Conservation (phyloP, 2,797 vertebrate species). For the Clarias platycephalus region DNA sequence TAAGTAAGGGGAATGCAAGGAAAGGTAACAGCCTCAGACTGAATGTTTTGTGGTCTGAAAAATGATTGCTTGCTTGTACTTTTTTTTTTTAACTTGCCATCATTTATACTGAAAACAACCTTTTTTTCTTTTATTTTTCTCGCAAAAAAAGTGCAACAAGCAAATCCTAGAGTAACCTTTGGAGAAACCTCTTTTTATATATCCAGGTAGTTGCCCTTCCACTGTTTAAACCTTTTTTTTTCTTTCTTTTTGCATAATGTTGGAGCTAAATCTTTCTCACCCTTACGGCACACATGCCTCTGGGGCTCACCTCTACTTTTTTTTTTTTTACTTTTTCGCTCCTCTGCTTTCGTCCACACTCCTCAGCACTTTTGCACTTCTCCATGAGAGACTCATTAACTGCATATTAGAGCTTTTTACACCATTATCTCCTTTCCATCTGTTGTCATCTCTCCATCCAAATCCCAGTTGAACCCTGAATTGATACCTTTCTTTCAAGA, state of each 20-base stretch:
- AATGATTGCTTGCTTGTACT: neutral
- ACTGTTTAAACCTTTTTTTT: slow-evolving; percentile 66
- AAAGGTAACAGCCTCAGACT: neutral
- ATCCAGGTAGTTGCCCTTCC: slow-evolving; percentile 62
- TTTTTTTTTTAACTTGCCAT: slow-evolving; percentile 7
- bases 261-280: neutral
- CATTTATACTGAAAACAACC: slow-evolving; percentile 1
- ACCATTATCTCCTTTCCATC: slow-evolving; percentile 28
- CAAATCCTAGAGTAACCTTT: slow-evolving; percentile 29
- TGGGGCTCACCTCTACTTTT: slow-evolving; percentile 68
- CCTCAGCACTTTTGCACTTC: slow-evolving; percentile 74
- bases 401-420: slow-evolving; percentile 45
- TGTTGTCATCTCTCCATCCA: slow-evolving; percentile 25
- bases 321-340: neutral
- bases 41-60: neutral
- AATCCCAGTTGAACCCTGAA: slow-evolving; percentile 25
- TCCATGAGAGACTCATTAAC: slow-evolving; percentile 72
- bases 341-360: slow-evolving; percentile 52
- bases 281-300: slow-evolving; percentile 64
- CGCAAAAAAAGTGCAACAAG: neutral
- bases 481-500: slow-evolving; percentile 21
- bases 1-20: neutral
- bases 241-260: slow-evolving; percentile 51
- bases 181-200: slow-evolving; percentile 57
- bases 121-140: neutral